These are phyloP conservation scores for Plagiodera versicolora DNA, from an alignment of 2,888 invertebrate genomes.

Conservation along the genomic window DNA sequence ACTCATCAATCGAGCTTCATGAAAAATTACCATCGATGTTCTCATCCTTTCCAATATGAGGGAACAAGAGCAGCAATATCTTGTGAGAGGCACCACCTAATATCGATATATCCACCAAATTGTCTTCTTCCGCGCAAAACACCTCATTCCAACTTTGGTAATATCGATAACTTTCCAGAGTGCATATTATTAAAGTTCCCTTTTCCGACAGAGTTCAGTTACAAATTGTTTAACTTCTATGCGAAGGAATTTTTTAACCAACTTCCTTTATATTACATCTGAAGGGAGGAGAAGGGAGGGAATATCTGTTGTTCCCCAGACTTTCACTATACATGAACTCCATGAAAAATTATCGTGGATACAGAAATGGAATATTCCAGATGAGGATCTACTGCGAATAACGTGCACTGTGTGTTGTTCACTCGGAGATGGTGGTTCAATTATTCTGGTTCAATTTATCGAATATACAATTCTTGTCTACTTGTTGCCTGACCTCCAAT, in stretches of 20 bases:
- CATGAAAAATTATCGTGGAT: background rate
- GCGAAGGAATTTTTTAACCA: background rate
- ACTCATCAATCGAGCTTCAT: too few relatives aligned
- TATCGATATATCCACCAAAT: background rate
- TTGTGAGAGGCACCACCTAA: background rate
- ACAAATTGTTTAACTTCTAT: conserved; percentile 14
- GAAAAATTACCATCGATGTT: too few relatives aligned
- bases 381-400: too few relatives aligned
- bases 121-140: conserved; percentile 5
- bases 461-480: too few relatives aligned
- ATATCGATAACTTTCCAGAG: conserved; percentile 16
- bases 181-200: conserved; percentile 9
- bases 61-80: background rate
- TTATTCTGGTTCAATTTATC: too few relatives aligned
- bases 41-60: too few relatives aligned
- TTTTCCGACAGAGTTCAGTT: conserved; percentile 1
- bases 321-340: background rate
- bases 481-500: too few relatives aligned
- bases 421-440: too few relatives aligned
- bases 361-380: background rate
- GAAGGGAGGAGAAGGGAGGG: background rate
- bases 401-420: too few relatives aligned
- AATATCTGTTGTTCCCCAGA: background rate
- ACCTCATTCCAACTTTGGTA: conserved; percentile 19
- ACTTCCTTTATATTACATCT: background rate